These are phyloP conservation scores for Galemys pyrenaicus DNA, from an alignment of 2,113 vertebrate species.

Conservation along the genomic window DNA sequence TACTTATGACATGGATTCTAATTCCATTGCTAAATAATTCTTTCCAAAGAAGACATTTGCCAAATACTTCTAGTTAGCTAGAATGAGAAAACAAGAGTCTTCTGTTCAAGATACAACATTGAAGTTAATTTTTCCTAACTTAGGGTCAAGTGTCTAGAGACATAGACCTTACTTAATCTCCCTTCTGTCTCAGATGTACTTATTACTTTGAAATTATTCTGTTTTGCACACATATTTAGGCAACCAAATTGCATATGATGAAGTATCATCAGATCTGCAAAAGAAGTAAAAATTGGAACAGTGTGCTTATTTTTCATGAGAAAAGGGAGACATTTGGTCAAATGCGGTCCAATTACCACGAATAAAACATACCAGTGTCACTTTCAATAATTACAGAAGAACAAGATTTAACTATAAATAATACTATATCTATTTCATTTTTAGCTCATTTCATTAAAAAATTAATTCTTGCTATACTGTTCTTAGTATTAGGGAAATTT, in stretches of 20 bases:
- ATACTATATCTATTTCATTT: conserved; percentile 53
- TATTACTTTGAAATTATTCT: conserved; percentile 43
- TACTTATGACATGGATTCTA: neutral
- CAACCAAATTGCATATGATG: neutral
- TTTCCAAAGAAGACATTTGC: conserved; percentile 28
- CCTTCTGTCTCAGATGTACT: conserved; percentile 16
- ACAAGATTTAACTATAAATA: conserved; percentile 56
- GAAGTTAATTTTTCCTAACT: conserved; percentile 50
- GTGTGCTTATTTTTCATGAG: conserved; percentile 35
- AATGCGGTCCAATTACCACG: conserved; percentile 49
- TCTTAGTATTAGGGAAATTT: conserved; percentile 44
- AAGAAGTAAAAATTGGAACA: conserved; percentile 37
- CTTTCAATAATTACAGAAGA: conserved; percentile 66
- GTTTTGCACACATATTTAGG: neutral
- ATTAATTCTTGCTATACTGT: conserved; percentile 68
- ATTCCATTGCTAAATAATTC: neutral
- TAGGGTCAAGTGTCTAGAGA: neutral
- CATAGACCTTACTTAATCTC: neutral
- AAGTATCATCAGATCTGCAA: neutral
- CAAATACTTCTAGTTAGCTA: neutral
- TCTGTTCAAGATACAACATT: neutral
- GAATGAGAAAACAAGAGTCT: conserved; percentile 1
- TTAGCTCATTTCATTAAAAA: conserved; percentile 69
- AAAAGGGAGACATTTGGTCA: conserved; percentile 51
- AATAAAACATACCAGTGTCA: conserved; percentile 56